Conservation (phyloP, 1,140 invertebrate genomes). For the Drosophila elegans region DNA sequence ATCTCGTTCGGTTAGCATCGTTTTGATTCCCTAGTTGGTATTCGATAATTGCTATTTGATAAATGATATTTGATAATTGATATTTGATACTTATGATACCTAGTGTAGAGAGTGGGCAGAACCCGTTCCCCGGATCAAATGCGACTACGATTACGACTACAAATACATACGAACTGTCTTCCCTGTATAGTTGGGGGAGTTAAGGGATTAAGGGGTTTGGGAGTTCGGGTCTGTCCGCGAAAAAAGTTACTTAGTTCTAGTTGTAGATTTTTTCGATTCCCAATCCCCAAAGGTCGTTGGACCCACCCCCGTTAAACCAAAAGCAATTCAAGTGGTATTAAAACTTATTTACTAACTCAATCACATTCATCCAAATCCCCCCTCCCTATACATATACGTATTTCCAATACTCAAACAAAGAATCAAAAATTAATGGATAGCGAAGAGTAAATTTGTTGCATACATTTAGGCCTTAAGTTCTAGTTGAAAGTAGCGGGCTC, state of each 20-base stretch:
- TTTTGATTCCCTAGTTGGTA: slow-evolving; percentile 34
- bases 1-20: slow-evolving; percentile 26
- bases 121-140: slow-evolving; percentile 16
- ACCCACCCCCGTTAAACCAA: slow-evolving; percentile 25
- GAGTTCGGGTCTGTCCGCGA: neutral
- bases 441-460: slow-evolving; percentile 48
- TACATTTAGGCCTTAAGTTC: slow-evolving; percentile 52
- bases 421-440: slow-evolving; percentile 50
- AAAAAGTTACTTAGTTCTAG: slow-evolving; percentile 69
- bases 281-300: slow-evolving; percentile 5
- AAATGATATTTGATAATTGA: slow-evolving; percentile 4
- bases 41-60: slow-evolving; percentile 10
- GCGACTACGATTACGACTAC: slow-evolving; percentile 36
- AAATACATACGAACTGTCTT: slow-evolving; percentile 40
- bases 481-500: slow-evolving; percentile 43
- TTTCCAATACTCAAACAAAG: slow-evolving; percentile 27
- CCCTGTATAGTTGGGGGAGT: slow-evolving; percentile 15
- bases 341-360: slow-evolving; percentile 19
- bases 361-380: slow-evolving; percentile 2
- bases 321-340: slow-evolving; percentile 82
- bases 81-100: slow-evolving; percentile 10
- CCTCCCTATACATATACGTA: slow-evolving; percentile 31
- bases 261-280: slow-evolving; percentile 39
- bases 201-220: no score
- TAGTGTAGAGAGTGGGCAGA: neutral